These are phyloP conservation scores for Microplitis manilae DNA, from an alignment of 2,888 invertebrate species.

Conservation along the genomic window DNA sequence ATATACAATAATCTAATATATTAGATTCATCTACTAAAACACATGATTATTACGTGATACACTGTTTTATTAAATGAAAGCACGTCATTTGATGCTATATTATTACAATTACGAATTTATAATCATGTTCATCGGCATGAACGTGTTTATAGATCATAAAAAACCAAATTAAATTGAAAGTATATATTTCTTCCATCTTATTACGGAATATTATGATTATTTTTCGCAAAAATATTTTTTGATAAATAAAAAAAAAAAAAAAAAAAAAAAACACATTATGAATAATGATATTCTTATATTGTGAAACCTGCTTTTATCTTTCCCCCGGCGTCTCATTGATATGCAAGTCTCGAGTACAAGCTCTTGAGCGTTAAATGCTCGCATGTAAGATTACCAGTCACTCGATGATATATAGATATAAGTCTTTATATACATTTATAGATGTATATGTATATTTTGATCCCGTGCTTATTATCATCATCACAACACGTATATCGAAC, in stretches of 20 bases:
- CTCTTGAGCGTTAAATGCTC: slow-evolving; percentile 11
- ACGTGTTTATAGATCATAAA: too few species aligned
- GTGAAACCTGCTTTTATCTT: slow-evolving; percentile 10
- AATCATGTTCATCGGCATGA: too few species aligned
- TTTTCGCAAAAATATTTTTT: not conserved
- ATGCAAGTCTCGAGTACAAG: slow-evolving; percentile 15
- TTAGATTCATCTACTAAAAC: too few species aligned
- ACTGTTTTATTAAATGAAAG: too few species aligned
- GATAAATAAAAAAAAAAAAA: not conserved
- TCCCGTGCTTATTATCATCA: slow-evolving; percentile 17
- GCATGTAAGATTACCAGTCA: slow-evolving; percentile 14
- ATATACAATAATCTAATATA: too few species aligned
- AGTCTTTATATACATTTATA: not conserved
- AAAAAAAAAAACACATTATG: not conserved
- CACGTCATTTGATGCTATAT: too few species aligned
- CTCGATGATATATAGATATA: not conserved
- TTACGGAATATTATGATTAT: too few species aligned
- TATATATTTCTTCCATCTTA: too few species aligned
- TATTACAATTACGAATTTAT: too few species aligned
- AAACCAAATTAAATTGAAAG: too few species aligned
- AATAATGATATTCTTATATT: not conserved
- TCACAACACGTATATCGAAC: slow-evolving; percentile 2
- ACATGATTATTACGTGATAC: too few species aligned
- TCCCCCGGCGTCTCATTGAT: slow-evolving; percentile 11
- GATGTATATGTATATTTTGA: not conserved